Base-by-base conservation (phyloP, 2,797 vertebrate species). In the Tenualosa ilisha region DNA sequence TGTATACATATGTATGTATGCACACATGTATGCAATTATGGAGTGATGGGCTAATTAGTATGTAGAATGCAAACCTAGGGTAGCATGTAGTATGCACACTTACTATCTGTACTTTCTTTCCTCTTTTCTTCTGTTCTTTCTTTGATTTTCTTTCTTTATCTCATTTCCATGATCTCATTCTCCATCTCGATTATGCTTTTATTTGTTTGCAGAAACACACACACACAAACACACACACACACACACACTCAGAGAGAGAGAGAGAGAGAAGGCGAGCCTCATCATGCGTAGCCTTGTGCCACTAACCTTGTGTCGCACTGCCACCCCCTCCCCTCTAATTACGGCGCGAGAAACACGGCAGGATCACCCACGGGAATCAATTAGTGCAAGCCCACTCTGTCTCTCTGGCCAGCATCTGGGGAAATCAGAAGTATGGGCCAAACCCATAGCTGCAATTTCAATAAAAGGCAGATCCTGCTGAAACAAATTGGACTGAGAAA, bases 201-300 rank as follows among this genome's bases (percentile, higher is more conserved):
- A 46, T 40, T 79, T 22, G 40, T 79, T 40, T 20, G 37, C 72
- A 40, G 40, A 79, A 79, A 46, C 72, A 46, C 72, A 79, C 50
- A 49, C 46, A 49, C 46, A 49, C 46, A 49, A 79, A 46, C 72
- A 46, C 72, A 79, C 50, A 46, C 72, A 46, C 72, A 79, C 50
- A 49, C 46, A 49, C 46, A 49, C 46, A 49, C 46, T 5, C 3
- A 49, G 4, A 49, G 4, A 49, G 46, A 5, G 46, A 4, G 46
- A 49, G 46, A 54, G 53, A 46, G 72, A 20, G 72, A 46, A 22
- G 40, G 72, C 17, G 72, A 40, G 40, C 12, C 72, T 9, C 40
- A 20, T 20, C 72, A 79, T 79, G 72, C 37, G 72, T 79, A 79
- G 72, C 72, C 72, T 79, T 79, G 72, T 79, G 72, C 72, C 72